Percentiles rank a stretch among this genome's conserved stretches.
phyloP scores from a whole-genome alignment of 1,140 invertebrate genomes.

The Popillia japonica region DNA sequence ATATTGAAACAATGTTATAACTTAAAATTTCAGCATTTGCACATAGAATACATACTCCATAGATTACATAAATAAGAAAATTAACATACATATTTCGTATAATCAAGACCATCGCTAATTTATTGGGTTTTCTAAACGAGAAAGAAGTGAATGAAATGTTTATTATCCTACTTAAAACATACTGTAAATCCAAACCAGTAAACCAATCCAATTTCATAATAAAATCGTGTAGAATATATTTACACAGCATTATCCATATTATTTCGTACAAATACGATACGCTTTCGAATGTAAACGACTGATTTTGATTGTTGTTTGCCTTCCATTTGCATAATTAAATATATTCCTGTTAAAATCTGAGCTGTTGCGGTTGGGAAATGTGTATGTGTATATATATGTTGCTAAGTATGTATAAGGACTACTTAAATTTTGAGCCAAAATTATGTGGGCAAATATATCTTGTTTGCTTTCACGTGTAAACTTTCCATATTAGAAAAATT shows the following conservation, averaged over 20 bases:
- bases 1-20: too few relatives aligned
- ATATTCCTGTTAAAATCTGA: background rate
- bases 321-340: background rate
- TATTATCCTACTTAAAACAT: too few relatives aligned
- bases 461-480: background rate
- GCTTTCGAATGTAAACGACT: conserved; percentile 4
- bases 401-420: background rate
- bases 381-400: background rate
- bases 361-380: background rate
- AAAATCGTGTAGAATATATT: background rate
- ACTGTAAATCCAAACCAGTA: background rate
- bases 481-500: background rate
- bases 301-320: conserved; percentile 11
- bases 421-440: background rate
- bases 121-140: too few relatives aligned
- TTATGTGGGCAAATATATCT: background rate
- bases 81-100: too few relatives aligned
- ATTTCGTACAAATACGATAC: background rate
- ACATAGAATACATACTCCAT: too few relatives aligned
- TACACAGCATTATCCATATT: background rate
- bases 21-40: too few relatives aligned
- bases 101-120: too few relatives aligned
- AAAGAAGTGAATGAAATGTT: too few relatives aligned
- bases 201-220: background rate
- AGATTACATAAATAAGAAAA: too few relatives aligned